Percentiles rank a stretch among this genome's conserved stretches.
Evolutionary conservation across 2,797 vertebrate genomes (phyloP).

Genomic region (Moxostoma hubbsi): DNA sequence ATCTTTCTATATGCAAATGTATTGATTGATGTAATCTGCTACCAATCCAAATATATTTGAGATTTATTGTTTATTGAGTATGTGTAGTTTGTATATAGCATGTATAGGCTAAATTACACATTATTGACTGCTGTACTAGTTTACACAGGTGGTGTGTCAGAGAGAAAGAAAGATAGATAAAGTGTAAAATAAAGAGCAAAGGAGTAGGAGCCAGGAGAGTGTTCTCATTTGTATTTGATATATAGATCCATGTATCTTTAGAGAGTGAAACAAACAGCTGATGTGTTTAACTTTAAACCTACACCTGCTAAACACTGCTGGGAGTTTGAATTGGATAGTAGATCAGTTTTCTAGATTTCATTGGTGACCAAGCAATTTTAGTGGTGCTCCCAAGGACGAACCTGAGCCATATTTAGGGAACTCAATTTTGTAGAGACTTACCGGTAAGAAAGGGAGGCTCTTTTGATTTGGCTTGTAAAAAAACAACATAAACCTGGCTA

Average conservation of each 20-base stretch:
- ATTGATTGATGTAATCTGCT: slow-evolving; percentile 1
- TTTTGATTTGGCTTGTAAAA: not conserved
- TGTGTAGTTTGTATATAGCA: slow-evolving; percentile 11
- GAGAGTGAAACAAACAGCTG: not conserved
- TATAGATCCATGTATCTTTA: not conserved
- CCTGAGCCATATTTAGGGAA: not conserved
- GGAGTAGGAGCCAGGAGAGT: not conserved
- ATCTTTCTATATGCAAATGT: not conserved
- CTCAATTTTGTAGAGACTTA: not conserved
- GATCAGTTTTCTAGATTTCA: no score
- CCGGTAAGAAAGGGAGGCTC: not conserved
- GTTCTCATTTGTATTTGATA: slow-evolving; percentile 10
- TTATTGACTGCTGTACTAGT: slow-evolving; percentile 40
- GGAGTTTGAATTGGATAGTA: no score
- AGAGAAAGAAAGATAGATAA: not conserved
- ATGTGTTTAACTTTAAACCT: not conserved
- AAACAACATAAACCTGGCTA: no score
- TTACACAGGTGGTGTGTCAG: not conserved
- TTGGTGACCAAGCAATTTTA: no score
- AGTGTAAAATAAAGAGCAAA: slow-evolving; percentile 1
- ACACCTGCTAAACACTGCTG: no score
- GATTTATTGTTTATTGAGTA: slow-evolving; percentile 25
- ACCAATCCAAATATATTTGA: slow-evolving; percentile 5
- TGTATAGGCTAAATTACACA: slow-evolving; percentile 29
- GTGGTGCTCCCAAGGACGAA: not conserved